These are phyloP conservation scores for Mesoligia furuncula DNA, from an alignment of 2,888 invertebrate genomes.

Conservation along the genomic window DNA sequence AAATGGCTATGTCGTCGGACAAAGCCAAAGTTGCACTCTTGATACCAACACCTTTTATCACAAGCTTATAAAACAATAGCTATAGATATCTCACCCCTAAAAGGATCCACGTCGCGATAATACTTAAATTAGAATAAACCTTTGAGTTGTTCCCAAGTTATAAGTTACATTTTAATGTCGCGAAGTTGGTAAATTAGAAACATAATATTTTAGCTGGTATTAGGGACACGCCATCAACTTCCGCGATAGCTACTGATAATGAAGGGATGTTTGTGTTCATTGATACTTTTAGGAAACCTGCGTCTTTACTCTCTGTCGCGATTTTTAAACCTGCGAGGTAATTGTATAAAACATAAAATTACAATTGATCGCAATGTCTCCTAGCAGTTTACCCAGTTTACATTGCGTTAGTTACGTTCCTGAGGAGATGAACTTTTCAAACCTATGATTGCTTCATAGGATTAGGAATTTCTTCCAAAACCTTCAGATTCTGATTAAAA, in stretches of 20 bases:
- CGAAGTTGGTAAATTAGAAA: constrained; percentile 57
- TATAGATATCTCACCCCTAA: background rate
- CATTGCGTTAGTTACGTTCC: background rate
- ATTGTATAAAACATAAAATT: background rate
- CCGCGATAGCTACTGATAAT: constrained; percentile 3
- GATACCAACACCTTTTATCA: background rate
- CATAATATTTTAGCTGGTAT: constrained; percentile 57
- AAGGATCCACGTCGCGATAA: constrained; percentile 28
- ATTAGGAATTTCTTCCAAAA: background rate
- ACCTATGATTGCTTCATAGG: background rate
- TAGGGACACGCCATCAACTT: constrained; percentile 54
- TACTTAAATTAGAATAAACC: constrained; percentile 41
- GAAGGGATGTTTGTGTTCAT: constrained; percentile 9
- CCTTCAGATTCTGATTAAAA: background rate
- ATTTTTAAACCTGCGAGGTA: background rate
- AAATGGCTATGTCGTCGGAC: background rate
- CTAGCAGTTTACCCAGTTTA: background rate
- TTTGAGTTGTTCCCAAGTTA: constrained; percentile 54
- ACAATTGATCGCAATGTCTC: background rate
- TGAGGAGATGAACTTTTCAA: background rate
- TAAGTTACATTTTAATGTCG: constrained; percentile 54
- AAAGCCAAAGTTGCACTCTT: background rate
- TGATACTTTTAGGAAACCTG: background rate
- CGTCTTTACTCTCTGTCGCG: background rate
- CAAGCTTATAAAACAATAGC: background rate